Evolutionary conservation across 2,797 vertebrate genomes (phyloP), one percentile per base, ranked within the genome.

Genomic region (Pachyuromys duprasi): DNA sequence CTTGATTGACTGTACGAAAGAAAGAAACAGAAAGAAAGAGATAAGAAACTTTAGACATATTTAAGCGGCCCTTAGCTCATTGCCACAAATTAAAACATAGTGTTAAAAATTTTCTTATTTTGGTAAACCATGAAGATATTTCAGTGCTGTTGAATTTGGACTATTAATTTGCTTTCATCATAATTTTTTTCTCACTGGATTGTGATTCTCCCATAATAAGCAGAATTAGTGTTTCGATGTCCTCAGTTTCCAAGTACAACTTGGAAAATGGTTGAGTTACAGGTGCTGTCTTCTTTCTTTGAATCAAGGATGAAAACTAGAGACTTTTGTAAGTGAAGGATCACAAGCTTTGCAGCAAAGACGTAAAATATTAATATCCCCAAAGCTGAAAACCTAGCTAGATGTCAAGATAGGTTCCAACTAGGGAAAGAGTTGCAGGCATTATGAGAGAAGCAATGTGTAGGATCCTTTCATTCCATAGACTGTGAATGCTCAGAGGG

Each of bases 1-100:
- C 74, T 31, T 91, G 87, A 95, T 84, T 90, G 87, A 94, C 94
- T 97, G 63, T 49, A 39, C 26, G 83, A 72, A 79, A 33, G 42
- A 42, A 74, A 45, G 39, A 42, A 39, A 22, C 9, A 36, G 18
- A 70, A 18, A 11, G 9, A 42, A 22, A 9, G 7, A 28, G 15
- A 20, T 57, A 72, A 95, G 90, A 97, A 96, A 96, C 53, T 22
- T 31, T 92, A 95, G 92, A 84, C 82, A 92, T 94, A 81, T 69
- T 74, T 92, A 86, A 76, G 45, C 74, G 36, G 96, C 45, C 53
- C 60, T 20, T 83, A 55, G 65, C 69, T 55, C 45, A 82, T 96
- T 78, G 55, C 90, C 92, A 80, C 60, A 89, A 55, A 95, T 97
- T 94, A 92, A 97, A 97, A 93, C 74, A 28, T 57, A n/a, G 11